Conservation (phyloP, 2,113 vertebrate species). For the Melanocharis versteri region DNA sequence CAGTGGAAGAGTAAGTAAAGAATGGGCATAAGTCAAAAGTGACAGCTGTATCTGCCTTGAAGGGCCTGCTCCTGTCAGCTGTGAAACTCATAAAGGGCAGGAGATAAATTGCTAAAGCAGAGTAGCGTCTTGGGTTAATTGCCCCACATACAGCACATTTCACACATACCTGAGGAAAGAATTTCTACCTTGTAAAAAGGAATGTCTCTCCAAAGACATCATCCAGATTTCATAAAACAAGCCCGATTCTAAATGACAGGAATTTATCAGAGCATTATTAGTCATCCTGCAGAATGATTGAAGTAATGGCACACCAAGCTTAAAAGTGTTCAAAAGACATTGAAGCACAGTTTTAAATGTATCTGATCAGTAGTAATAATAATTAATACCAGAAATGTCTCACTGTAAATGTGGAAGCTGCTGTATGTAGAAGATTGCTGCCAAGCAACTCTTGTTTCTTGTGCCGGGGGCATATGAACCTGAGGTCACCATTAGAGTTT, state of each 20-base stretch:
- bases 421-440: neutral
- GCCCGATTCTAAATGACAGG: constrained; percentile 35
- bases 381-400: neutral
- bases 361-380: constrained; percentile 1
- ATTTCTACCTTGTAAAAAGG: constrained; percentile 27
- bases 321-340: constrained; percentile 1
- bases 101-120: neutral
- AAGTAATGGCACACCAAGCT: constrained; percentile 29
- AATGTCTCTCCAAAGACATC: constrained; percentile 22
- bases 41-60: neutral
- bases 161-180: neutral
- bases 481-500: neutral
- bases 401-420: neutral
- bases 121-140: neutral
- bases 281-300: constrained; percentile 40
- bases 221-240: constrained; percentile 30
- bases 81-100: neutral
- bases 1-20: neutral
- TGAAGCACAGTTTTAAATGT: neutral
- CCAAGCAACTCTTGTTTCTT: neutral
- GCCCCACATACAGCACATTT: neutral
- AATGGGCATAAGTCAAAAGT: neutral
- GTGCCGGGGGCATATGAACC: neutral
- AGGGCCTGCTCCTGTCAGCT: neutral
- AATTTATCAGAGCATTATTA: constrained; percentile 29